phyloP scores from a whole-genome alignment of 2,113 vertebrate species.

The Dasyornis broadbenti region DNA sequence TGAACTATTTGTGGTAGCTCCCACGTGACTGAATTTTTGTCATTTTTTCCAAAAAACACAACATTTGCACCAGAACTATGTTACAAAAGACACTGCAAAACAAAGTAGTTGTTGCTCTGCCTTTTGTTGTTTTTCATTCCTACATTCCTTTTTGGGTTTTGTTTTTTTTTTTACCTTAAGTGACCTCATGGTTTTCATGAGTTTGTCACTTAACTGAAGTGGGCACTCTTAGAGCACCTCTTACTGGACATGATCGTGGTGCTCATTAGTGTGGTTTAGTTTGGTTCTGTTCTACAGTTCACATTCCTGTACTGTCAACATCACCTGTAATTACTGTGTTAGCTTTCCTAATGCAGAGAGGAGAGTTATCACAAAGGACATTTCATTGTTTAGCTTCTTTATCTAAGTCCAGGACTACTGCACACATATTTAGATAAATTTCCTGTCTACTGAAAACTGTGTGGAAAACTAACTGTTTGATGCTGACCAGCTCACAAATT shows the following conservation, averaged over 20 bases:
- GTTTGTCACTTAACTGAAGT: not conserved
- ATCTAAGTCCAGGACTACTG: not conserved
- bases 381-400: not conserved
- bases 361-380: not conserved
- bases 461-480: not conserved
- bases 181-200: not conserved
- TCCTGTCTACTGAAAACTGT: not conserved
- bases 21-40: not conserved
- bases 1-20: not conserved
- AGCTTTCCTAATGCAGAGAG: not conserved
- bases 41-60: not conserved
- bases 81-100: not conserved
- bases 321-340: not conserved
- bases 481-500: not conserved
- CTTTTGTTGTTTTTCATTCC: not conserved
- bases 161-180: not conserved
- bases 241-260: not conserved
- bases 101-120: not conserved
- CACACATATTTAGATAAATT: not conserved
- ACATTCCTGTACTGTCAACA: not conserved
- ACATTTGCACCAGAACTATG: not conserved
- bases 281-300: not conserved
- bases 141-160: not conserved
- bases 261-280: not conserved
- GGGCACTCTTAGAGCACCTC: not conserved